Evolutionary conservation across 1,140 invertebrate species (phyloP).

Genomic region (Rhagoletis pomonella): DNA sequence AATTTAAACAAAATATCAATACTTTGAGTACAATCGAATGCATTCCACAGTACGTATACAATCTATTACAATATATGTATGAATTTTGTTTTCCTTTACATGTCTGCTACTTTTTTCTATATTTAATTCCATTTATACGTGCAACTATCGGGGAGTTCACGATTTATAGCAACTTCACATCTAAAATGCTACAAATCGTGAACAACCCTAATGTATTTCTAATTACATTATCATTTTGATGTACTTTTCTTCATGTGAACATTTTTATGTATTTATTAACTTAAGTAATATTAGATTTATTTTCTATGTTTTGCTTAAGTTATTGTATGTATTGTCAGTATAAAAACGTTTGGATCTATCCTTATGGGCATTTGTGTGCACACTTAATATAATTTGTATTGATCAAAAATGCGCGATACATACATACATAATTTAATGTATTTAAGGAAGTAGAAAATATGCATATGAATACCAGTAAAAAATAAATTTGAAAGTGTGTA

Average conservation of each 20-base stretch:
- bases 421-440: constrained; percentile 9
- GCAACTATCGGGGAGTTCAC: background rate
- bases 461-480: background rate
- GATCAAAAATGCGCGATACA: constrained; percentile 1
- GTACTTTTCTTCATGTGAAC: background rate
- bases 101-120: background rate
- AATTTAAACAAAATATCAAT: constrained; percentile 22
- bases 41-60: background rate
- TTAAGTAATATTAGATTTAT: background rate
- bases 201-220: background rate
- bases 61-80: background rate
- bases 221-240: constrained; percentile 24
- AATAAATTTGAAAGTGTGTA: background rate
- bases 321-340: constrained; percentile 46
- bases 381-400: constrained; percentile 2
- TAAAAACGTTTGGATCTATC: constrained; percentile 21
- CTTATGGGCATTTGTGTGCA: background rate
- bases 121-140: constrained; percentile 49
- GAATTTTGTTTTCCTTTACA: background rate
- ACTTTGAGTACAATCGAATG: constrained; percentile 2
- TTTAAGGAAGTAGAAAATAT: background rate
- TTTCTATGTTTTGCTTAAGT: constrained; percentile 24
- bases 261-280: background rate
- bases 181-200: background rate
- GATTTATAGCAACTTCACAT: too few relatives aligned